Evolutionary conservation across 2,797 vertebrate genomes (phyloP).

Genomic region (Scolopax rusticola): DNA sequence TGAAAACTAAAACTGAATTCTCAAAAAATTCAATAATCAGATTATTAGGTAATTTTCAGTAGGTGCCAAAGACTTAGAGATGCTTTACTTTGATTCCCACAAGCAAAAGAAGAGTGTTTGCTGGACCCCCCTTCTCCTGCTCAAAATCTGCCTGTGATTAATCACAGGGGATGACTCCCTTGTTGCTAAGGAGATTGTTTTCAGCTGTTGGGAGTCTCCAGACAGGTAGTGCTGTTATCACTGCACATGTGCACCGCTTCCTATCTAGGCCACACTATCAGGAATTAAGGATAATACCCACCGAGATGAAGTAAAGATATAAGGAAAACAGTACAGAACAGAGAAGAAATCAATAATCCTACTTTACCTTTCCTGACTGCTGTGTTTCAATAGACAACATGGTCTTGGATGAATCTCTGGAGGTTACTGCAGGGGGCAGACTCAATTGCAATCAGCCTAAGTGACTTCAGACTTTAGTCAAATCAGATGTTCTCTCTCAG

Average conservation of each 20-base stretch:
- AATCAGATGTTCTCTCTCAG: constrained; percentile 9
- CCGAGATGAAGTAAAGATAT: background rate
- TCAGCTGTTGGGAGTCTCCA: background rate
- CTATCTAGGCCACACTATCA: constrained; percentile 9
- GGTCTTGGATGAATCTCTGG: constrained; percentile 42
- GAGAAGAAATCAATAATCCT: constrained; percentile 49
- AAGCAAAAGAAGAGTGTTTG: background rate
- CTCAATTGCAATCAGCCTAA: constrained; percentile 56
- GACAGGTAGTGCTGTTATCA: background rate
- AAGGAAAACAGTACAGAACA: constrained; percentile 1
- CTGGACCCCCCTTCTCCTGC: background rate
- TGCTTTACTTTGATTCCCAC: background rate
- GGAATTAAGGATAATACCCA: constrained; percentile 4
- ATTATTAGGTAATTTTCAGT: background rate
- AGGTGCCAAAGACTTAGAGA: background rate
- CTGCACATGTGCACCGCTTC: constrained; percentile 4
- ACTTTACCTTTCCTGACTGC: constrained; percentile 49
- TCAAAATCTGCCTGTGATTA: background rate
- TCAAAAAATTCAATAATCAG: background rate
- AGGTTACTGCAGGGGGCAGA: constrained; percentile 25
- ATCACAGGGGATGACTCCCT: background rate
- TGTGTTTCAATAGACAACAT: constrained; percentile 46
- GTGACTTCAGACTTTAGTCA: constrained; percentile 57
- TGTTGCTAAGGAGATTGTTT: constrained; percentile 42
- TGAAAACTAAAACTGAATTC: background rate